Percentiles rank a stretch among this genome's conserved stretches.
These are phyloP conservation scores for Dexiosoma caninum DNA, from an alignment of 2,888 invertebrate genomes.

Conservation along the genomic window DNA sequence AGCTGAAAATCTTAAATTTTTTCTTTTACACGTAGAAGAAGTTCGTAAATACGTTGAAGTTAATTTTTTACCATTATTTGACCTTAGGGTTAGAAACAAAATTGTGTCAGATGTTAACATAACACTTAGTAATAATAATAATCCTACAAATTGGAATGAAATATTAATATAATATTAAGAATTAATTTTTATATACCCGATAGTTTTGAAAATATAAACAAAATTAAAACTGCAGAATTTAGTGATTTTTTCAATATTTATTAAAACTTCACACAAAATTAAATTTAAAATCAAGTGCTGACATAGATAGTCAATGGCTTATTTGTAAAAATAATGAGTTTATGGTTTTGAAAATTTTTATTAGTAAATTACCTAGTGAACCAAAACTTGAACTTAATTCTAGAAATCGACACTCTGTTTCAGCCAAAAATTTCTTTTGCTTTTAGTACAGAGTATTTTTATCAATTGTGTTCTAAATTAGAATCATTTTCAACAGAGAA, in stretches of 20 bases:
- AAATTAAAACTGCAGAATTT: conserved; percentile 30
- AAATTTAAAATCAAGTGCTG: conserved; percentile 12
- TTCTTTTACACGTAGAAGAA: too few relatives aligned
- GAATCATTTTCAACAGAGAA: background rate
- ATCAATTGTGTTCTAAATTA: background rate
- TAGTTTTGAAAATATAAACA: background rate
- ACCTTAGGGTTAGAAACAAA: too few relatives aligned
- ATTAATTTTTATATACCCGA: too few relatives aligned
- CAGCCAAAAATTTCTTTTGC: background rate
- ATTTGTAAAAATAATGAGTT: conserved; percentile 36
- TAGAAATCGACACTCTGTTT: conserved; percentile 26
- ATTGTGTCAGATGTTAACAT: too few relatives aligned
- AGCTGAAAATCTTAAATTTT: too few relatives aligned
- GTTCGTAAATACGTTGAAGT: too few relatives aligned
- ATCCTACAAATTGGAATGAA: too few relatives aligned
- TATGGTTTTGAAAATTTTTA: conserved; percentile 48
- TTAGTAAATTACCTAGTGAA: conserved; percentile 38
- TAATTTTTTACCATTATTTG: too few relatives aligned
- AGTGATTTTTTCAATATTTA: conserved; percentile 31
- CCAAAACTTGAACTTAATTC: conserved; percentile 32
- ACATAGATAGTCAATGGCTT: conserved; percentile 26
- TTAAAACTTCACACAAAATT: background rate
- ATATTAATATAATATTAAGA: too few relatives aligned
- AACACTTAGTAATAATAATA: too few relatives aligned
- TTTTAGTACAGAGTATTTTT: background rate